These are phyloP conservation scores for Tricholaema leucomelas DNA, from an alignment of 2,113 vertebrate genomes.

Conservation along the genomic window DNA sequence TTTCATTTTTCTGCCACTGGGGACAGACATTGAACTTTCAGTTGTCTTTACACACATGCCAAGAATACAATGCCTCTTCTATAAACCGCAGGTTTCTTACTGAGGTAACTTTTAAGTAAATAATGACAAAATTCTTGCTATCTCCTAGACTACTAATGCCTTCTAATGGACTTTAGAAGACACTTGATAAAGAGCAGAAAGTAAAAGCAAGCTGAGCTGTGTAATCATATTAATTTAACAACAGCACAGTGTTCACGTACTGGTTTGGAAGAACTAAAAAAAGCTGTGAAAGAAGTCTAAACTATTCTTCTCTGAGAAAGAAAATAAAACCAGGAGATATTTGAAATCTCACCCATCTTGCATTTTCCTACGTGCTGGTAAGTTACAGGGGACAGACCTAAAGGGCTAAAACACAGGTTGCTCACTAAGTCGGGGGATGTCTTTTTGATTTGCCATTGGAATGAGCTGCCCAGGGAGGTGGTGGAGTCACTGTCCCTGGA, in stretches of 20 bases:
- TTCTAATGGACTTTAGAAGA: not conserved
- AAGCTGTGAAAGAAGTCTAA: not conserved
- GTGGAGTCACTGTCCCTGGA: no score
- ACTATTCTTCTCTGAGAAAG: not conserved
- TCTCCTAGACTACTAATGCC: not conserved
- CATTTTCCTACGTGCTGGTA: not conserved
- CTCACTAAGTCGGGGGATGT: not conserved
- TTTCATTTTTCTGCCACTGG: not conserved
- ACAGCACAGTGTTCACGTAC: not conserved
- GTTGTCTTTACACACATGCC: not conserved
- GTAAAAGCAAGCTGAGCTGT: not conserved
- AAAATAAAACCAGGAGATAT: not conserved
- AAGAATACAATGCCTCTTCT: not conserved
- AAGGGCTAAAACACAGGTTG: not conserved
- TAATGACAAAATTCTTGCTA: not conserved
- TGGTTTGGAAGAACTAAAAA: not conserved
- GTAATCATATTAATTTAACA: not conserved
- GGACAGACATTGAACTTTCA: not conserved
- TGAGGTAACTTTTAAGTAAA: not conserved
- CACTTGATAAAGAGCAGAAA: not conserved
- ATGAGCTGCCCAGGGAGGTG: no score
- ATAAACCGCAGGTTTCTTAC: not conserved
- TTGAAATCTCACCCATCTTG: not conserved
- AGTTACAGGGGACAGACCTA: not conserved
- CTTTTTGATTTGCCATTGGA: no score